Evolutionary conservation across 2,797 vertebrate species (phyloP).

Genomic region (Euthynnus affinis): DNA sequence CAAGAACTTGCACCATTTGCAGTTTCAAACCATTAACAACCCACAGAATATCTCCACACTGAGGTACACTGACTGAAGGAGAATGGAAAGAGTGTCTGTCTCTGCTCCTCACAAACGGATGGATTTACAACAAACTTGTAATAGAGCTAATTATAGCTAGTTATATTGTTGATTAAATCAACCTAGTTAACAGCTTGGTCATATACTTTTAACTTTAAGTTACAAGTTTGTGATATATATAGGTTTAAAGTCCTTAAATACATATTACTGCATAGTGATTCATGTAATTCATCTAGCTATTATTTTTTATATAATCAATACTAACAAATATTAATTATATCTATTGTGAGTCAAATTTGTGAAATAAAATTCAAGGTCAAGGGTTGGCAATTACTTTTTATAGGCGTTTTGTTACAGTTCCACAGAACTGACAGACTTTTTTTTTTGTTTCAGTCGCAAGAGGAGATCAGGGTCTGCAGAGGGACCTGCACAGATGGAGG

Average conservation of each 20-base stretch:
- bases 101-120: background rate
- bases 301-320: background rate
- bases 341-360: background rate
- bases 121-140: too few species aligned
- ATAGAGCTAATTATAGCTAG: background rate
- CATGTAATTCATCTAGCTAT: background rate
- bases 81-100: background rate
- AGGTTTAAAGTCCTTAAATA: background rate
- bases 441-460: slow-evolving; percentile 79
- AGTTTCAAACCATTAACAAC: background rate
- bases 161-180: background rate
- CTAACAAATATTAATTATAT: background rate
- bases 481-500: slow-evolving; percentile 69
- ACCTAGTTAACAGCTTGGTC: background rate
- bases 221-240: background rate
- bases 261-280: background rate
- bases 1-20: background rate
- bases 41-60: too few species aligned
- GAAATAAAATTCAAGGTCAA: background rate
- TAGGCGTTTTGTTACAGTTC: background rate
- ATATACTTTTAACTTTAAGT: background rate
- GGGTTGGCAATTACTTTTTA: background rate
- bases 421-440: background rate
- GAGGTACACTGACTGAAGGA: background rate
- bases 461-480: slow-evolving; percentile 83